Evolutionary conservation across 2,797 vertebrate species (phyloP).

Genomic region (Myoxocephalus aenaeus): DNA sequence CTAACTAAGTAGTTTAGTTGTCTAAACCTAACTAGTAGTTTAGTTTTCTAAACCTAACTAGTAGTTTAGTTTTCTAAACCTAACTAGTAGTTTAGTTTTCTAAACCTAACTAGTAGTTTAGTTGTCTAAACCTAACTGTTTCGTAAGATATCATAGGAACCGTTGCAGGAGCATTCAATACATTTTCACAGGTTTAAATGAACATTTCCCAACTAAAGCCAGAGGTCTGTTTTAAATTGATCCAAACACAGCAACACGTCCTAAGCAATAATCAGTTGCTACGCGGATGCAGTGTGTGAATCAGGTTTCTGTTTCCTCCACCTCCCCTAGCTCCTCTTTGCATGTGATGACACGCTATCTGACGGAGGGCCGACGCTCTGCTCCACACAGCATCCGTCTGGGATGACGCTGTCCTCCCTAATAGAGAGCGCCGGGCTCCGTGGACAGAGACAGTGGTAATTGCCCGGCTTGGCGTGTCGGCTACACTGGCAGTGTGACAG

Average conservation of each 20-base stretch:
- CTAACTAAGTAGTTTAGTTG: too few relatives aligned
- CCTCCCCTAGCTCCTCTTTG: slow-evolving; percentile 5
- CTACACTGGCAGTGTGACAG: slow-evolving; percentile 46
- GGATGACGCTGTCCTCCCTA: slow-evolving; percentile 57
- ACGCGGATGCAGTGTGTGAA: slow-evolving; percentile 20
- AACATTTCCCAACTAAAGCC: not conserved
- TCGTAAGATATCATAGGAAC: too few relatives aligned
- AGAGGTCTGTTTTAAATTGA: not conserved
- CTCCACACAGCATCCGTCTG: slow-evolving; percentile 22
- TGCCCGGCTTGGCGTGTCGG: slow-evolving; percentile 46
- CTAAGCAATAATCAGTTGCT: not conserved
- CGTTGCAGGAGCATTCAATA: too few relatives aligned
- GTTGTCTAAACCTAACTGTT: too few relatives aligned
- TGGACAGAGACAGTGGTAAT: slow-evolving; percentile 51
- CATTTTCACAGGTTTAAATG: too few relatives aligned
- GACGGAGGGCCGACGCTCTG: slow-evolving; percentile 32
- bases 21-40: too few relatives aligned
- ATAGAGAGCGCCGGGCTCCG: slow-evolving; percentile 45
- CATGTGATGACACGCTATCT: slow-evolving; percentile 41
- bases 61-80: too few relatives aligned
- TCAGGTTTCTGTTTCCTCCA: slow-evolving; percentile 21
- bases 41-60: too few relatives aligned
- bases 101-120: too few relatives aligned
- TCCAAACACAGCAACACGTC: not conserved
- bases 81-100: too few relatives aligned